These are phyloP conservation scores for Sceloporus undulatus DNA, from an alignment of 2,113 vertebrate genomes.

Conservation along the genomic window DNA sequence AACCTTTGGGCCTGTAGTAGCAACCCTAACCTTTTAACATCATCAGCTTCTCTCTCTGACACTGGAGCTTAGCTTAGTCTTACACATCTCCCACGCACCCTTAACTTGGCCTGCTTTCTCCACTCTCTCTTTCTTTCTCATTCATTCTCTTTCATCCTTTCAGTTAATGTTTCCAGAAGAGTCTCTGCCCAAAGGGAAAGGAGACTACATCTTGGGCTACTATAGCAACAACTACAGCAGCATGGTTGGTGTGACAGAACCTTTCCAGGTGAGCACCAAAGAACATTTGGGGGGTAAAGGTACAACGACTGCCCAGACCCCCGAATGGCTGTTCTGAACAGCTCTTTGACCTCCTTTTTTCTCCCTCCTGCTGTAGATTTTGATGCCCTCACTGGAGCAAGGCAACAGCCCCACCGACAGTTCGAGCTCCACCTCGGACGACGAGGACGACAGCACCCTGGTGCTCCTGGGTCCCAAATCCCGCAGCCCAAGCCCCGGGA, in stretches of 20 bases:
- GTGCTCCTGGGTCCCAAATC: conserved; percentile 90
- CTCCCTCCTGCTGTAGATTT: conserved; percentile 82
- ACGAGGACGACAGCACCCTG: conserved; percentile 94
- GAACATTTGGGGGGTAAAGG: too few species aligned
- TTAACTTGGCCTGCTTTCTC: neutral
- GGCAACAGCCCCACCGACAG: conserved; percentile 86
- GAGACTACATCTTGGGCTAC: conserved; percentile 94
- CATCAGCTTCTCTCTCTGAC: too few species aligned
- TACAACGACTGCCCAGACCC: too few species aligned
- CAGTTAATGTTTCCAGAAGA: conserved; percentile 94
- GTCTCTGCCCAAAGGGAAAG: conserved; percentile 88
- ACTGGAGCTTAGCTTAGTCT: too few species aligned
- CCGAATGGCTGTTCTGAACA: too few species aligned
- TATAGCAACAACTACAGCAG: conserved; percentile 91
- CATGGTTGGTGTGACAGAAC: conserved; percentile 91
- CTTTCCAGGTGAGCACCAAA: conserved; percentile 87
- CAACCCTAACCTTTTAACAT: too few species aligned
- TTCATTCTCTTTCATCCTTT: conserved; percentile 27
- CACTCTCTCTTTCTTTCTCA: too few species aligned
- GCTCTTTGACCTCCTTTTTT: neutral
- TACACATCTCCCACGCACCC: too few species aligned
- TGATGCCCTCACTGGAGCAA: conserved; percentile 82
- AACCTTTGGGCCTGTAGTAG: too few species aligned
- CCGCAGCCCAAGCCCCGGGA: conserved; percentile 92
- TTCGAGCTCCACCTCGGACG: conserved; percentile 86